Conservation (phyloP, 2,888 invertebrate species). For the Tiphia femorata region DNA sequence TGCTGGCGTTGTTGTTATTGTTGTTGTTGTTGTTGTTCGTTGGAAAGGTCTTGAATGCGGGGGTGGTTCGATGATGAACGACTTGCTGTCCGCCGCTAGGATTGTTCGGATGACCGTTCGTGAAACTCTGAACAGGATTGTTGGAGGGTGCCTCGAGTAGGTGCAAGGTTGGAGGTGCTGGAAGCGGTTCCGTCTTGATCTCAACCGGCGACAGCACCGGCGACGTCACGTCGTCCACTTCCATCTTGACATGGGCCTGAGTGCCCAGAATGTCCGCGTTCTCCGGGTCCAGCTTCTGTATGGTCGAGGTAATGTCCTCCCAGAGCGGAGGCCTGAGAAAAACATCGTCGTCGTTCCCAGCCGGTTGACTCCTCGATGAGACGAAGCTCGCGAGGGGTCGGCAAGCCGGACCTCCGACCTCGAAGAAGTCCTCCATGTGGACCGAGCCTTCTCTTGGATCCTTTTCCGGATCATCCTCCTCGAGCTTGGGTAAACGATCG, state of each 20-base stretch:
- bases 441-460: conserved; percentile 71
- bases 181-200: conserved; percentile 80
- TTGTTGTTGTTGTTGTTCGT: conserved; percentile 31
- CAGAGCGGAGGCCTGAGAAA: conserved; percentile 89
- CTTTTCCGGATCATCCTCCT: conserved; percentile 70
- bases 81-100: conserved; percentile 45
- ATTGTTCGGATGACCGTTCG: conserved; percentile 66
- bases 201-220: conserved; percentile 83
- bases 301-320: conserved; percentile 93
- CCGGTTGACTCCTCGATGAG: conserved; percentile 70
- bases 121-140: conserved; percentile 64
- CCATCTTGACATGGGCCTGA: conserved; percentile 81
- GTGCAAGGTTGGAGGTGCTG: conserved; percentile 71
- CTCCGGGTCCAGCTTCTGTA: conserved; percentile 90
- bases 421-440: conserved; percentile 80
- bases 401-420: conserved; percentile 59
- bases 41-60: conserved; percentile 58
- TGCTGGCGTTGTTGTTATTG: conserved; percentile 44
- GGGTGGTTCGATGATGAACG: conserved; percentile 50
- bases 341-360: conserved; percentile 82
- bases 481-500: conserved; percentile 75
- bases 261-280: conserved; percentile 88
- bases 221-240: conserved; percentile 79
- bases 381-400: conserved; percentile 71
- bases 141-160: conserved; percentile 71